Percentiles rank a stretch among this genome's conserved stretches.
These are phyloP conservation scores for Acyrthosiphon pisum DNA, from an alignment of 1,140 invertebrate species.

Conservation along the genomic window DNA sequence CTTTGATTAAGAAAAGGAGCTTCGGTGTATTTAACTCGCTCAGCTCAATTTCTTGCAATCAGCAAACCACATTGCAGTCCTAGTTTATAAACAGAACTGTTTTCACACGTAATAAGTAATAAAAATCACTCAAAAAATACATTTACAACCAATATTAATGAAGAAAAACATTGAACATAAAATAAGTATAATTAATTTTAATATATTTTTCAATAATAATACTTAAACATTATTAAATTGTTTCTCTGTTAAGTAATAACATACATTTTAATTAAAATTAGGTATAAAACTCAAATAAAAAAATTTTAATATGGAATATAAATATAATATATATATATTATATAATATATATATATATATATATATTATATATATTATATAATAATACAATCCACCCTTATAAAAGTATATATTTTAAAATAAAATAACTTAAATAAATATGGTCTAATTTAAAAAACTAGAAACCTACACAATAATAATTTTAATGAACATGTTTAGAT, in stretches of 20 bases:
- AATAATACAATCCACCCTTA: background rate
- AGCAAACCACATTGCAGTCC: too few relatives aligned
- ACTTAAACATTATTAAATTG: background rate
- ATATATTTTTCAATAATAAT: background rate
- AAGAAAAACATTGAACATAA: background rate
- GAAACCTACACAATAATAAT: background rate
- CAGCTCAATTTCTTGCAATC: too few relatives aligned
- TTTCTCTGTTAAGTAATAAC: background rate
- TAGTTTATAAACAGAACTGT: too few relatives aligned
- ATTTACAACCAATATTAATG: too few relatives aligned
- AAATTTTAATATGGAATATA: background rate
- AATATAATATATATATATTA: background rate
- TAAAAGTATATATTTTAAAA: background rate
- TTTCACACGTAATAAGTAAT: too few relatives aligned
- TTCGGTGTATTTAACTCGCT: too few relatives aligned
- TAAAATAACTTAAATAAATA: background rate
- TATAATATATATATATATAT: background rate
- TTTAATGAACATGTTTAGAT: background rate
- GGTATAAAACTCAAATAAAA: background rate
- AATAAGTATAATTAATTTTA: background rate
- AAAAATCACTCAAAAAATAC: too few relatives aligned
- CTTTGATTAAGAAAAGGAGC: too few relatives aligned
- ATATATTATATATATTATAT: background rate
- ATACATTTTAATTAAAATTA: background rate
- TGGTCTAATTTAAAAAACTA: background rate